Evolutionary conservation across 1,140 invertebrate genomes (phyloP).

Genomic region (Pseudomyrmex gracilis): DNA sequence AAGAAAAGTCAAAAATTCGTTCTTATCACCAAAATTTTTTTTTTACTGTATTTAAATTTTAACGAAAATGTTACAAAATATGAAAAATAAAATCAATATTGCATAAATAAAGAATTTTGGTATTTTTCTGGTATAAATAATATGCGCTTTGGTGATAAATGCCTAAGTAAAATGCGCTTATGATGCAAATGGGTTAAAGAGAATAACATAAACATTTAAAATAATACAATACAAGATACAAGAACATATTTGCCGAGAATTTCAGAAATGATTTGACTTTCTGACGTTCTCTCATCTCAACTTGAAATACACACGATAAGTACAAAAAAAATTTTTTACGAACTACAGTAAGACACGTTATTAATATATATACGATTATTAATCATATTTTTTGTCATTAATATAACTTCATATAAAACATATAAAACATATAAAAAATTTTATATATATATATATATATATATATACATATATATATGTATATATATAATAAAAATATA

Average conservation of each 20-base stretch:
- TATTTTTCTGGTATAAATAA: too few species aligned
- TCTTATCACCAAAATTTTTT: too few species aligned
- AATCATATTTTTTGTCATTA: slow-evolving; percentile 43
- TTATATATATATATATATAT: slow-evolving; percentile 48
- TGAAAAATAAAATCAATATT: too few species aligned
- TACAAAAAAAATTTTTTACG: slow-evolving; percentile 63
- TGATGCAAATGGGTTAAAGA: too few species aligned
- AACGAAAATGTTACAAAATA: too few species aligned
- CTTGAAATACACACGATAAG: slow-evolving; percentile 63
- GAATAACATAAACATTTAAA: not conserved
- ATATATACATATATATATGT: too few species aligned
- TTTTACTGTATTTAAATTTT: too few species aligned
- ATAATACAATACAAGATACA: slow-evolving; percentile 24
- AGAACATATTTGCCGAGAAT: slow-evolving; percentile 31
- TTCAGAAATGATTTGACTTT: not conserved
- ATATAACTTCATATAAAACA: slow-evolving; percentile 21
- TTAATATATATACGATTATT: slow-evolving; percentile 16
- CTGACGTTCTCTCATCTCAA: slow-evolving; percentile 24
- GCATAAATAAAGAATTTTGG: too few species aligned
- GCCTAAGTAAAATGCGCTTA: too few species aligned
- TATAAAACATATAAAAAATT: slow-evolving; percentile 8
- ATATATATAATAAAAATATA: too few species aligned
- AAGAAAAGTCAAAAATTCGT: too few species aligned
- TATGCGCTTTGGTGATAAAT: too few species aligned
- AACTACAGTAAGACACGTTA: slow-evolving; percentile 26